Conservation (phyloP, 2,888 invertebrate species). For the Pogonocherus hispidulus region DNA sequence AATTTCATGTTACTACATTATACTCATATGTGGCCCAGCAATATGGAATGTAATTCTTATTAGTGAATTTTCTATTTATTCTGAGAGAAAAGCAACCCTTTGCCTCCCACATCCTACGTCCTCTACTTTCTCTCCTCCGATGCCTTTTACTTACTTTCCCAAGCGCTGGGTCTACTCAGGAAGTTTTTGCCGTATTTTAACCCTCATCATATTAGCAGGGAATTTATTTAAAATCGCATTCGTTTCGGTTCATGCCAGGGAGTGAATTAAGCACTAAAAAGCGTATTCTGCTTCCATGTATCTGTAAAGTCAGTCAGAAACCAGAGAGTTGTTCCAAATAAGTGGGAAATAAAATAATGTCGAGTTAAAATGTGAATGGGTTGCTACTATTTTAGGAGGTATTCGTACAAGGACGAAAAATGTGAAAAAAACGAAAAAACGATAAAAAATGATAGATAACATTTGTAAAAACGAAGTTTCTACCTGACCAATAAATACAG, state of each 20-base stretch:
- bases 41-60: no score
- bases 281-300: slow-evolving; percentile 21
- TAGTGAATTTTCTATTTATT: no score
- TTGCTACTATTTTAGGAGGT: no score
- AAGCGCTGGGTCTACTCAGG: slow-evolving; percentile 7
- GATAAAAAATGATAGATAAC: no score
- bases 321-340: slow-evolving; percentile 37
- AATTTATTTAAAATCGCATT: slow-evolving; percentile 51
- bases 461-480: no score
- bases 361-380: no score
- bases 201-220: slow-evolving; percentile 48
- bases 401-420: no score
- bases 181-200: slow-evolving; percentile 51
- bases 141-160: slow-evolving; percentile 23
- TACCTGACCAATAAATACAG: no score
- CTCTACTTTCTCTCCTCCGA: slow-evolving; percentile 10
- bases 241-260: slow-evolving; percentile 24
- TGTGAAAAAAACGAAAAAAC: no score
- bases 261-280: slow-evolving; percentile 11
- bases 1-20: no score
- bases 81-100: slow-evolving; percentile 32
- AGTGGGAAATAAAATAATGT: slow-evolving; percentile 32
- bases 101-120: slow-evolving; percentile 22
- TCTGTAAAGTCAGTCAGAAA: slow-evolving; percentile 7
- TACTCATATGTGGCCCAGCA: no score